Conservation (phyloP, 2,888 invertebrate species). For the Salticus scenicus region DNA sequence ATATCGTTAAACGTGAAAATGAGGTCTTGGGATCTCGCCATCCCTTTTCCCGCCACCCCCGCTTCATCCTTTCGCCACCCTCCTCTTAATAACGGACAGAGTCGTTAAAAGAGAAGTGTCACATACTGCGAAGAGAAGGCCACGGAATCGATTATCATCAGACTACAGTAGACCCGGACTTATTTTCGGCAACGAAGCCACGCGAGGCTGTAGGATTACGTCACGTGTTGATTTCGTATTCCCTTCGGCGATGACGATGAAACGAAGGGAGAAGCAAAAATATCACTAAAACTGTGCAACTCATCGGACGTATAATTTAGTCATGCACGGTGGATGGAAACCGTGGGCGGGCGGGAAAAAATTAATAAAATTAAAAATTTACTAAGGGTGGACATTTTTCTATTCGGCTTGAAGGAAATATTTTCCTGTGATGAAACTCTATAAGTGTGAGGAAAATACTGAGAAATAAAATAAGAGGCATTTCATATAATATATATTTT, state of each 20-base stretch:
- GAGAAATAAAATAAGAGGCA: no score
- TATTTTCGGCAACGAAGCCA: neutral
- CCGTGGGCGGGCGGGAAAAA: no score
- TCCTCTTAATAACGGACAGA: neutral
- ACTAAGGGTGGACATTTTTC: neutral
- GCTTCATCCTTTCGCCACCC: neutral
- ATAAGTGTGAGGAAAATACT: no score
- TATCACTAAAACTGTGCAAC: neutral
- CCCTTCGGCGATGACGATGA: neutral
- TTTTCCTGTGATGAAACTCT: no score
- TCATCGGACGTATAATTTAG: neutral
- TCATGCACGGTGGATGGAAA: neutral
- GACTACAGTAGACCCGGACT: neutral
- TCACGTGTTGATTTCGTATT: slow-evolving; percentile 6
- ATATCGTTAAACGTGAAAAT: slow-evolving; percentile 5
- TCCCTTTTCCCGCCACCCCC: neutral
- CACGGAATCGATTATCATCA: neutral
- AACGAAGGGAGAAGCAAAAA: neutral
- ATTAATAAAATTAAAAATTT: neutral
- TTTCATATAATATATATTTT: no score
- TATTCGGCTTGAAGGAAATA: no score
- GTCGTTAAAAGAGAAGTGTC: neutral
- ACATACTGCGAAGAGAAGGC: neutral
- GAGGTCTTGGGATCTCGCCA: neutral
- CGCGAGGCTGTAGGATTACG: neutral